A percentile compares a stretch with the other conserved stretches of the same genome.
Conservation (phyloP, 2,113 vertebrate species). For the Oriolus oriolus region DNA sequence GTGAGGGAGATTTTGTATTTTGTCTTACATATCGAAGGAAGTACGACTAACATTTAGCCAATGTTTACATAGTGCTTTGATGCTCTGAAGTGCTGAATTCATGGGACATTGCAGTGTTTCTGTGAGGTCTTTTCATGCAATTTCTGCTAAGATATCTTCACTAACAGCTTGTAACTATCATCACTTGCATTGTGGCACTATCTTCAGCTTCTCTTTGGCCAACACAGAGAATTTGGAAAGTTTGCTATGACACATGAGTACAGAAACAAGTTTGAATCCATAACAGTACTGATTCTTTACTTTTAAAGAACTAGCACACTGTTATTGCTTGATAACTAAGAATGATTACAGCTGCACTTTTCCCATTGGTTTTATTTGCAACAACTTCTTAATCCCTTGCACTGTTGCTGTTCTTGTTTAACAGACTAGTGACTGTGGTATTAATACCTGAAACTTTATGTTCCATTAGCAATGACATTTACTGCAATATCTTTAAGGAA, state of each 20-base stretch:
- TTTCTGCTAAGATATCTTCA: not conserved
- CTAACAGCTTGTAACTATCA: not conserved
- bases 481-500: not conserved
- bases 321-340: not conserved
- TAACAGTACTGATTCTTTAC: not conserved
- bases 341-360: not conserved
- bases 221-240: not conserved
- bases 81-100: not conserved
- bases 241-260: not conserved
- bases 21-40: not conserved
- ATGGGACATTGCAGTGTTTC: not conserved
- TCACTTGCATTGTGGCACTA: not conserved
- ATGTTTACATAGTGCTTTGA: not conserved
- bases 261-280: not conserved
- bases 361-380: not conserved
- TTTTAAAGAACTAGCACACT: not conserved
- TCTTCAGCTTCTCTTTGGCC: not conserved
- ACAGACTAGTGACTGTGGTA: not conserved
- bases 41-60: not conserved
- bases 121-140: not conserved
- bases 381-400: not conserved
- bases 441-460: not conserved
- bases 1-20: not conserved
- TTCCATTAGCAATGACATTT: not conserved
- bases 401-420: not conserved